A percentile compares a stretch with the other conserved stretches of the same genome.
Conservation (phyloP, 2,888 invertebrate genomes). For the Mesoligia furuncula region DNA sequence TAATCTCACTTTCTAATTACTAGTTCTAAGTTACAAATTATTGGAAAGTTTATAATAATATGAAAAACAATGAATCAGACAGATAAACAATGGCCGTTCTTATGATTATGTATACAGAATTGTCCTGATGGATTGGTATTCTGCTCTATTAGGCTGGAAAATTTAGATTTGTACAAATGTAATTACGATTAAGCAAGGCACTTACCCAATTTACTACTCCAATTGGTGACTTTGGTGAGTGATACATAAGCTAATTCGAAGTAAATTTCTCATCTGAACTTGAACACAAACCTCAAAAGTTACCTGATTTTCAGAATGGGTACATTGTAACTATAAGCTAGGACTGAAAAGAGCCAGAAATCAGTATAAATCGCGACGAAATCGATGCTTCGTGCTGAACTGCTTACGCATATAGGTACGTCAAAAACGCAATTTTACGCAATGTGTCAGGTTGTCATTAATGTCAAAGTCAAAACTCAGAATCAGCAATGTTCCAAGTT, state of each 20-base stretch:
- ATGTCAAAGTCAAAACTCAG: constrained; percentile 25
- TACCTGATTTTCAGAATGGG: constrained; percentile 18
- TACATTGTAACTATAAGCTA: constrained; percentile 34
- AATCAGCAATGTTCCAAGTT: constrained; percentile 3
- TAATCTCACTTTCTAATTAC: constrained; percentile 48
- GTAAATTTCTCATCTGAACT: constrained; percentile 26
- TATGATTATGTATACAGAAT: background rate
- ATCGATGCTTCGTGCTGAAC: constrained; percentile 58
- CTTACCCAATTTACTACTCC: constrained; percentile 62
- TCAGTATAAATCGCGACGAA: constrained; percentile 48
- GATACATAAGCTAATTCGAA: constrained; percentile 58
- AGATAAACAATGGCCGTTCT: background rate
- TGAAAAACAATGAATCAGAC: background rate
- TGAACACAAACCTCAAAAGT: constrained; percentile 21
- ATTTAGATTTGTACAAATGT: constrained; percentile 39
- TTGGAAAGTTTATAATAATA: constrained; percentile 15
- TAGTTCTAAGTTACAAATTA: constrained; percentile 7
- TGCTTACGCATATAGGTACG: constrained; percentile 51
- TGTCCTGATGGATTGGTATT: constrained; percentile 5
- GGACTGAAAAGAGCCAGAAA: constrained; percentile 29
- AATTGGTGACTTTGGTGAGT: constrained; percentile 44
- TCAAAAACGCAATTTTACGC: constrained; percentile 38
- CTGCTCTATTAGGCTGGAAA: constrained; percentile 18
- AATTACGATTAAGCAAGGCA: constrained; percentile 48
- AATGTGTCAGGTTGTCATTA: constrained; percentile 20